Evolutionary conservation across 2,113 vertebrate genomes (phyloP), one percentile per base, ranked within the genome.

Genomic region (Cottus gobio): DNA sequence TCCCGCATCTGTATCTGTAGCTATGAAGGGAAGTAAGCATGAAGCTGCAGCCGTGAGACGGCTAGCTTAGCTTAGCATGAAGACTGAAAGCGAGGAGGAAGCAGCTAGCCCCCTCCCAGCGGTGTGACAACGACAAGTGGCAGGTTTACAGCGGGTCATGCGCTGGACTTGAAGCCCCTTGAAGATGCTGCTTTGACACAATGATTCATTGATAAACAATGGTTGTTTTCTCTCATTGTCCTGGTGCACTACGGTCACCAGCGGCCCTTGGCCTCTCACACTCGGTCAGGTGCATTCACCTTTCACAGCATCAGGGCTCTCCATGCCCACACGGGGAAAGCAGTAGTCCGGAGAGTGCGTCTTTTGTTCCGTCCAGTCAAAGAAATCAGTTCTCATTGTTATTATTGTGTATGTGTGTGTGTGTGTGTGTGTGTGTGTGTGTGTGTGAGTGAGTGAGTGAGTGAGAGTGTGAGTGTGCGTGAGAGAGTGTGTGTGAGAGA

Each of bases 371-470:
- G 56, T 50, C 30, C 11, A 16, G 58, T 50, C 52, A 37, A 67
- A 83, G 50, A 79, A 79, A 82, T 79, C 71, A 30, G 70, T 71
- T 69, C 61, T 83, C 57, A 42, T 54, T n/a, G n/a, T n/a, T n/a
- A n/a, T n/a, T n/a, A n/a, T n/a, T n/a, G n/a, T n/a, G n/a, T n/a
- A n/a, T n/a, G n/a, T 5, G 56, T 26, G 57, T 10, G 70, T 18
- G 77, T 69, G 50, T 28, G 54, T 18, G 28, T 30, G 56, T 7
- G 48, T n/a, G n/a, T n/a, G n/a, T n/a, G n/a, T n/a, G n/a, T n/a
- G n/a, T n/a, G n/a, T n/a, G n/a, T n/a, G n/a, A n/a, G n/a, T n/a
- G n/a, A n/a, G n/a, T n/a, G n/a, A n/a, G n/a, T n/a, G n/a, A n/a
- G n/a, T n/a, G n/a, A n/a, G n/a, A n/a, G n/a, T n/a, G n/a, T n/a